Evolutionary conservation across 2,888 invertebrate genomes (phyloP).

Genomic region (Campoplex capitator): DNA sequence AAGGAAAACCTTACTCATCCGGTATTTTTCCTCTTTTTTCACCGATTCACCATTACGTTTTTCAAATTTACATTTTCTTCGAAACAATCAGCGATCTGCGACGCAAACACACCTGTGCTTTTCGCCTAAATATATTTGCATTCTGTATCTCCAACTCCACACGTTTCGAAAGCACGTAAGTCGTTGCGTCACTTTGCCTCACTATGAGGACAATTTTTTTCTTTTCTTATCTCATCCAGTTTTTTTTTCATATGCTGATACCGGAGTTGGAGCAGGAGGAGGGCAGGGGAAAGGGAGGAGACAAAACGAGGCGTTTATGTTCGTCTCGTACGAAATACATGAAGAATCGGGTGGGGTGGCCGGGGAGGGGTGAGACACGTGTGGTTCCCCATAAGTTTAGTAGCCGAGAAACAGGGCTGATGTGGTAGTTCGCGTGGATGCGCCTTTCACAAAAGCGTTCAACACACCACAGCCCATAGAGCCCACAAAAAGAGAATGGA

Average conservation of each 20-base stretch:
- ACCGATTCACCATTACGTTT: background rate
- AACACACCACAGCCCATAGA: slow-evolving; percentile 22
- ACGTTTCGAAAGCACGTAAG: background rate
- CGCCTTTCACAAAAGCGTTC: slow-evolving; percentile 43
- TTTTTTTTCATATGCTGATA: slow-evolving; percentile 65
- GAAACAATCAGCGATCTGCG: no score
- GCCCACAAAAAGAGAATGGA: slow-evolving; percentile 3
- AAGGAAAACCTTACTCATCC: background rate
- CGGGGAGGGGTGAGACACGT: slow-evolving; percentile 45
- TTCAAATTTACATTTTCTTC: background rate
- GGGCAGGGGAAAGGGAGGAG: slow-evolving; percentile 62
- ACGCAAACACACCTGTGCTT: background rate
- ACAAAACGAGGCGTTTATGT: slow-evolving; percentile 77
- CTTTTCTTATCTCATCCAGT: slow-evolving; percentile 17
- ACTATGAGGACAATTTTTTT: background rate
- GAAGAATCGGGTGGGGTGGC: slow-evolving; percentile 20
- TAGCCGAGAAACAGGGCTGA: slow-evolving; percentile 15
- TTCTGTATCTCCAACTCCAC: background rate
- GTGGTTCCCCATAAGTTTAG: slow-evolving; percentile 57
- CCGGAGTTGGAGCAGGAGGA: slow-evolving; percentile 69
- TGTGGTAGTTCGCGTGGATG: slow-evolving; percentile 37
- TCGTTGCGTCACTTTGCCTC: background rate
- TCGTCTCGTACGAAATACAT: slow-evolving; percentile 54
- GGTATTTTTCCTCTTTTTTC: background rate
- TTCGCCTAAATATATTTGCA: background rate